A percentile compares a stretch with the other conserved stretches of the same genome.
phyloP scores from a whole-genome alignment of 1,140 invertebrate genomes.

The Pseudachorutes palmiensis region DNA sequence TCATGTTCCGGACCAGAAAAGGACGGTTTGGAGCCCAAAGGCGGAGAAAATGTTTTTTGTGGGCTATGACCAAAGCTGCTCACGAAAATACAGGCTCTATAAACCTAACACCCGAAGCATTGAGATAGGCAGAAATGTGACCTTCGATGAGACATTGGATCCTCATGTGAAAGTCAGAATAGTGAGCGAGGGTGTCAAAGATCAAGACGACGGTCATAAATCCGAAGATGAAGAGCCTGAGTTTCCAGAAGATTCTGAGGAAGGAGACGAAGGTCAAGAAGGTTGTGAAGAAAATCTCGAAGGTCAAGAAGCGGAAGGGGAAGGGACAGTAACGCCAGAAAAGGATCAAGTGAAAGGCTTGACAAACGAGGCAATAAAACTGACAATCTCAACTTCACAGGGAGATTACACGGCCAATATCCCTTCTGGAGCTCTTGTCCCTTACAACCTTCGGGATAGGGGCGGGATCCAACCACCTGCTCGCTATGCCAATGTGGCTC shows the following conservation, averaged over 20 bases:
- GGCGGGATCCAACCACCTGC: not conserved
- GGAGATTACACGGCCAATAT: not conserved
- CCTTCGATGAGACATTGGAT: no score
- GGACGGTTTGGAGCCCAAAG: slow-evolving; percentile 1
- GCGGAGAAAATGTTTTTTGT: slow-evolving; percentile 29
- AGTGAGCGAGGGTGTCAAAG: no score
- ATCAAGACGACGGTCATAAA: no score
- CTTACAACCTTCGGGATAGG: not conserved
- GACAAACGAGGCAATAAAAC: no score
- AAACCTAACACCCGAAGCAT: not conserved
- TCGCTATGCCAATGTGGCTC: not conserved
- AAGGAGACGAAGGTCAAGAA: no score
- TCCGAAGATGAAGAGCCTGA: no score
- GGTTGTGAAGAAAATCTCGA: no score
- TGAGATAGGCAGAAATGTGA: not conserved
- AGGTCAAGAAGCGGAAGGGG: not conserved
- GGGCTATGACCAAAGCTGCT: not conserved
- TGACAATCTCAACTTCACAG: not conserved
- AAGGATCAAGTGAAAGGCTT: not conserved
- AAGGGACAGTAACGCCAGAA: not conserved
- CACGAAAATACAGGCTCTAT: not conserved
- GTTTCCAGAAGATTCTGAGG: no score
- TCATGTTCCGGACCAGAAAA: no score
- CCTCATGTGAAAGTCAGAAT: no score
- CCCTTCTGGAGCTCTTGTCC: not conserved